Percentiles rank a stretch among this genome's conserved stretches.
Evolutionary conservation across 1,140 invertebrate species (phyloP).

Genomic region (Trichoplusia ni): DNA sequence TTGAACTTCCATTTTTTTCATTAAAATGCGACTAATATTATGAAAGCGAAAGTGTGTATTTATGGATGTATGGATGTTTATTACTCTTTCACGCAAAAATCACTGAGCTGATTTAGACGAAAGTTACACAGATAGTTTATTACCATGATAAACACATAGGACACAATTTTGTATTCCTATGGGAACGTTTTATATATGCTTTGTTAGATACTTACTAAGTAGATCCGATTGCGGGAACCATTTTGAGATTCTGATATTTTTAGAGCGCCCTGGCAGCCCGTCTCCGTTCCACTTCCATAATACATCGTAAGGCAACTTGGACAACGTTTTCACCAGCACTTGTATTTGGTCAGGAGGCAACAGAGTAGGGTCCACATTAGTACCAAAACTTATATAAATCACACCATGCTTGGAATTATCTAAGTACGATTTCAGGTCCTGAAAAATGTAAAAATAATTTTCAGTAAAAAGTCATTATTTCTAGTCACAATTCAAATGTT

Average conservation of each 20-base stretch:
- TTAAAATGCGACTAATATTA: too few relatives aligned
- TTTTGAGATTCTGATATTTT: constrained; percentile 74
- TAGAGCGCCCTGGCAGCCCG: constrained; percentile 53
- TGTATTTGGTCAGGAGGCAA: constrained; percentile 62
- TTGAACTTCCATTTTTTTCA: too few relatives aligned
- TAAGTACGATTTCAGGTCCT: constrained; percentile 80
- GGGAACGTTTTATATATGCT: too few relatives aligned
- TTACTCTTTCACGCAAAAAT: too few relatives aligned
- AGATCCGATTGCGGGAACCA: constrained; percentile 80
- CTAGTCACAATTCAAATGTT: too few relatives aligned
- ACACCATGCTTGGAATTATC: constrained; percentile 80
- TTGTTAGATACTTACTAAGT: constrained; percentile 10
- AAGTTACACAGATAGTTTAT: too few relatives aligned
- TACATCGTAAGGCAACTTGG: constrained; percentile 53
- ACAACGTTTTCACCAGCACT: background rate
- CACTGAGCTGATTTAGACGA: too few relatives aligned
- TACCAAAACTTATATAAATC: constrained; percentile 82
- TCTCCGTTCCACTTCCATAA: constrained; percentile 77
- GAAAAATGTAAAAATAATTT: constrained; percentile 62
- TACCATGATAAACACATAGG: too few relatives aligned
- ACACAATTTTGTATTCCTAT: too few relatives aligned
- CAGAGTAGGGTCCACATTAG: constrained; percentile 73
- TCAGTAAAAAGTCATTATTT: constrained; percentile 3
- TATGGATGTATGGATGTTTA: too few relatives aligned
- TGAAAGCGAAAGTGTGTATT: too few relatives aligned